Evolutionary conservation across 1,140 invertebrate genomes (phyloP), one percentile per base, ranked within the genome.

Genomic region (Scaptomyza graminum): DNA sequence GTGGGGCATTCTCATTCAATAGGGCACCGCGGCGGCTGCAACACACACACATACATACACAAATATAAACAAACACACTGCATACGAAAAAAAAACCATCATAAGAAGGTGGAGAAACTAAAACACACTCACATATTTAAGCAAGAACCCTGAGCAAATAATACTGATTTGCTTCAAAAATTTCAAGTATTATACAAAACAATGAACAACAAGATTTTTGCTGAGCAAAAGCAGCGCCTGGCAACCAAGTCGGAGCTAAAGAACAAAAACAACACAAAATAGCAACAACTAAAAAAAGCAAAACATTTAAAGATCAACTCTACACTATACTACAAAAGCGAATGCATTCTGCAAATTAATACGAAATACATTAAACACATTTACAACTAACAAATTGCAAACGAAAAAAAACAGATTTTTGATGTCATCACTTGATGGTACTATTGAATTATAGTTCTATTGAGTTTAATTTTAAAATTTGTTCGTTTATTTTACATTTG

Each of bases 131-230:
- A 78, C 67, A 71, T 49, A 70, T 79, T 80, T 69, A 54, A 80
- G 68, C 67, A 47, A 80, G 44, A 60, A 64, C 66, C 34, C 22
- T 62, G 5, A 79, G 28, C 65, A 77, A 46, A 66, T 65, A 34
- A 34, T 34, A 69, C 28, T 16, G 43, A 78, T 52, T 74, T 80
- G 69, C 81, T 84, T 85, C 69, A 71, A 78, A 66, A 80, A 81
- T 74, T 80, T 74, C 73, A 84, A 80, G 81, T 81, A 85, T 77
- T 85, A 85, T 51, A 52, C 54, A 62, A 49, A 67, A 25, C 34
- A 55, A n/a, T n/a, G n/a, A n/a, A n/a, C n/a, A 65, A 18, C 47
- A 59, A 49, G 60, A 39, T 54, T 68, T 65, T 57, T 62, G 75
- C 64, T 56, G 49, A 79, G 71, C 75, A 73, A 77, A 79, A 46